phyloP scores from a whole-genome alignment of 1,140 invertebrate species.

The Belonocnema kinseyi region DNA sequence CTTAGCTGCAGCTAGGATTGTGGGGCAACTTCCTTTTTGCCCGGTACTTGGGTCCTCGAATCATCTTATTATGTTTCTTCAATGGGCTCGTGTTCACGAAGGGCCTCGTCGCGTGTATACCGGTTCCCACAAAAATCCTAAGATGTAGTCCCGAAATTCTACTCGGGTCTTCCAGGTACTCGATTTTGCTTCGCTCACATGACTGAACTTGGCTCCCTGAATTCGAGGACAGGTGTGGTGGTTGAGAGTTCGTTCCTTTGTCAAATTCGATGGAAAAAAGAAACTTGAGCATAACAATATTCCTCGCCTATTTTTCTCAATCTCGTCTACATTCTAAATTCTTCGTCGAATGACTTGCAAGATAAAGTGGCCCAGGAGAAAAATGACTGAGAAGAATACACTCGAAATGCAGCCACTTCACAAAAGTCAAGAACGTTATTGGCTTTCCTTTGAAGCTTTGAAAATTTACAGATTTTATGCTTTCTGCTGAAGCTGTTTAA shows the following conservation, averaged over 20 bases:
- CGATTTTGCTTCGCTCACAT: conserved; percentile 27
- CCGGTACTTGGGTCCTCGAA: conserved; percentile 19
- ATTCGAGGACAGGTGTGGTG: conserved; percentile 27
- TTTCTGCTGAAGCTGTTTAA: neutral
- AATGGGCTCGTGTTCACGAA: conserved; percentile 35
- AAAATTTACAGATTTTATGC: neutral
- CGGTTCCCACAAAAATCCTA: conserved; percentile 31
- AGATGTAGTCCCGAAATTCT: conserved; percentile 37
- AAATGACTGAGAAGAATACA: neutral
- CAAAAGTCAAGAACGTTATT: conserved; percentile 1
- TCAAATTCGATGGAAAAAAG: neutral
- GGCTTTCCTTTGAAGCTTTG: neutral
- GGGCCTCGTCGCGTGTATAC: conserved; percentile 31
- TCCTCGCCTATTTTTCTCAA: neutral
- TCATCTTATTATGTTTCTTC: conserved; percentile 31
- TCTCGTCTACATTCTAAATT: neutral
- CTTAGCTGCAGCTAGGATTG: neutral
- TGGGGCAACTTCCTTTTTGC: conserved; percentile 5
- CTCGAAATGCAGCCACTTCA: neutral
- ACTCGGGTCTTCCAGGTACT: conserved; percentile 31
- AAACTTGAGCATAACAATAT: neutral
- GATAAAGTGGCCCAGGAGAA: neutral
- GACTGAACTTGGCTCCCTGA: conserved; percentile 26
- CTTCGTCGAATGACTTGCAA: conserved; percentile 9
- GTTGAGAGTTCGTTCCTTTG: conserved; percentile 21